Evolutionary conservation across 2,888 invertebrate species (phyloP).

Genomic region (Papilio elwesi): DNA sequence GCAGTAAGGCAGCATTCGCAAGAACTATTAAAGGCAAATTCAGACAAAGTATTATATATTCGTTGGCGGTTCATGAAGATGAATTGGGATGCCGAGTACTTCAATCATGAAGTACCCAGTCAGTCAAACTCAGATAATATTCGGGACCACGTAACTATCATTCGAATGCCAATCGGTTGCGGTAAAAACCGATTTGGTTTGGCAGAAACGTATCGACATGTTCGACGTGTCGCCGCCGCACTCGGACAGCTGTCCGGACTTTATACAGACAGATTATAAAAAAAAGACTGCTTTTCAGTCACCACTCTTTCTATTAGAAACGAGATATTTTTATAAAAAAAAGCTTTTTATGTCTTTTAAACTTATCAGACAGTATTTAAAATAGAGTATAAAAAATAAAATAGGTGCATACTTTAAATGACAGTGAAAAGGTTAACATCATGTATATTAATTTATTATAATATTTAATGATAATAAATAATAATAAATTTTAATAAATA

Average conservation of each 20-base stretch:
- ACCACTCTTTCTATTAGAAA: neutral
- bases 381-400: neutral
- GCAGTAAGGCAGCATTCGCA: constrained; percentile 16
- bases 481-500: too few species aligned
- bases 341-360: neutral
- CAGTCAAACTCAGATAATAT: neutral
- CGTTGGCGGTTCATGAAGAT: too few species aligned
- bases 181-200: constrained; percentile 53
- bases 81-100: too few species aligned
- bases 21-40: neutral
- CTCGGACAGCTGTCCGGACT: constrained; percentile 46
- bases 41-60: too few species aligned
- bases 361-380: neutral
- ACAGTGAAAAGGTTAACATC: neutral
- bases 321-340: neutral
- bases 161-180: constrained; percentile 48
- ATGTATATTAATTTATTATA: neutral
- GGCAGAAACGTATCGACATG: constrained; percentile 48
- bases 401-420: neutral
- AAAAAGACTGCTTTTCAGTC: constrained; percentile 19
- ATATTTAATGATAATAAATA: too few species aligned
- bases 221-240: constrained; percentile 63
- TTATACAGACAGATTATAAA: constrained; percentile 34
- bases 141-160: constrained; percentile 39
- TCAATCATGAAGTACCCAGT: neutral